Conservation (phyloP, 53 echinoderm and acorn worm genomes). For the Stichopus horrens region DNA sequence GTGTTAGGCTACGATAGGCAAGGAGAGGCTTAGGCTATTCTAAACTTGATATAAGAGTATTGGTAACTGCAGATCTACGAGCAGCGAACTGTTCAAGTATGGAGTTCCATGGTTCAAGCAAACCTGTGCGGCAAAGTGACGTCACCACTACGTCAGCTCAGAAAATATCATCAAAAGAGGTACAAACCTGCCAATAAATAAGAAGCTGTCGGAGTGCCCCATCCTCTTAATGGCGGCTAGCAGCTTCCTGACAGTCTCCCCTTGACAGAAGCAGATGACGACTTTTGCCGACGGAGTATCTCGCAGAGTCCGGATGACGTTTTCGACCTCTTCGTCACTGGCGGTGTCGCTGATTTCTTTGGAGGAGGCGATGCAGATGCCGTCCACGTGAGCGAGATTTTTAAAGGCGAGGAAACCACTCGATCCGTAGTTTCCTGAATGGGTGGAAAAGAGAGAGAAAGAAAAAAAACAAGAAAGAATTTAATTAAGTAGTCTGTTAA, state of each 20-base stretch:
- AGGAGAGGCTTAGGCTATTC: too few relatives aligned
- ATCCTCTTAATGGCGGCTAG: slow-evolving; percentile 71
- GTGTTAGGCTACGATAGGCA: too few relatives aligned
- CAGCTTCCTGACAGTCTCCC: slow-evolving; percentile 66
- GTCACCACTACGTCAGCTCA: too few relatives aligned
- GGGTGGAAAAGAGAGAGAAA: neutral
- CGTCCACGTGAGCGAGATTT: slow-evolving; percentile 63
- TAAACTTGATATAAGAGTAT: too few relatives aligned
- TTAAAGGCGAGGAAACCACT: slow-evolving; percentile 92
- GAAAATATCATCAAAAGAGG: too few relatives aligned
- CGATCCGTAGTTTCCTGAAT: slow-evolving; percentile 87
- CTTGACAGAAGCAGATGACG: slow-evolving; percentile 95
- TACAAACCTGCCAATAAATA: slow-evolving; percentile 90
- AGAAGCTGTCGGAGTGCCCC: slow-evolving; percentile 52
- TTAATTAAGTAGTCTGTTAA: neutral
- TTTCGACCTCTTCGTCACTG: slow-evolving; percentile 58
- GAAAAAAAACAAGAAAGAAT: neutral
- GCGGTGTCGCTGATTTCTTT: slow-evolving; percentile 63
- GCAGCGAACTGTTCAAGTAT: too few relatives aligned
- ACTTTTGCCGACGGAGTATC: slow-evolving; percentile 71
- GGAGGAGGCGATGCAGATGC: slow-evolving; percentile 79
- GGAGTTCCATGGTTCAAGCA: too few relatives aligned
- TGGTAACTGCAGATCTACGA: too few relatives aligned
- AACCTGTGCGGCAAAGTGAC: too few relatives aligned
- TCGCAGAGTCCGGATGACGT: slow-evolving; percentile 65